Percentiles rank a stretch among this genome's conserved stretches.
Conservation (phyloP, 2,888 invertebrate species). For the Aphodius sticticus region DNA sequence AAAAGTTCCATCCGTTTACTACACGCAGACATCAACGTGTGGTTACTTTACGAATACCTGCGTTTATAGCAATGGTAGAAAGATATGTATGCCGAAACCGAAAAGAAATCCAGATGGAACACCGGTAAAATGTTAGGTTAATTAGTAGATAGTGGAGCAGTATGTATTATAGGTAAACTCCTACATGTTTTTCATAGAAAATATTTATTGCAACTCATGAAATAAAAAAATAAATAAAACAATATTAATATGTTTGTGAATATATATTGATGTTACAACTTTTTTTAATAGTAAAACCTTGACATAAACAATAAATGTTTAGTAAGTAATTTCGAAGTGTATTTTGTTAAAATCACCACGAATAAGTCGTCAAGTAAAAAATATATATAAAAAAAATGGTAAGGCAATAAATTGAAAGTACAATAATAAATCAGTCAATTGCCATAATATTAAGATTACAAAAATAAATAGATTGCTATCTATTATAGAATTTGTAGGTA, state of each 20-base stretch:
- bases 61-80: slow-evolving; percentile 80
- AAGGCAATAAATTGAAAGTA: slow-evolving; percentile 13
- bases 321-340: slow-evolving; percentile 13
- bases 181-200: background rate
- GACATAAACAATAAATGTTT: slow-evolving; percentile 24
- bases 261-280: slow-evolving; percentile 22
- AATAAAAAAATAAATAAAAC: slow-evolving; percentile 9
- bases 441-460: slow-evolving; percentile 30
- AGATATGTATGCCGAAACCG: slow-evolving; percentile 82
- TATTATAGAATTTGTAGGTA: slow-evolving; percentile 22
- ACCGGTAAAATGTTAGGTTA: slow-evolving; percentile 67
- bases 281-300: slow-evolving; percentile 16
- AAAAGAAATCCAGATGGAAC: slow-evolving; percentile 80
- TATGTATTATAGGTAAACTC: background rate
- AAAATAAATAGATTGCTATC: slow-evolving; percentile 34
- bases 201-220: slow-evolving; percentile 22
- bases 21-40: slow-evolving; percentile 86
- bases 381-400: slow-evolving; percentile 6
- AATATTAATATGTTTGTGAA: slow-evolving; percentile 10
- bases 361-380: background rate
- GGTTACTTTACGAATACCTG: slow-evolving; percentile 89
- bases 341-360: slow-evolving; percentile 4
- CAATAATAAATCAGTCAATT: slow-evolving; percentile 29
- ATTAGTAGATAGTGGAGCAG: background rate
- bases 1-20: slow-evolving; percentile 80